These are phyloP conservation scores for Diabrotica undecimpunctata DNA, from an alignment of 1,140 invertebrate genomes.

Conservation along the genomic window DNA sequence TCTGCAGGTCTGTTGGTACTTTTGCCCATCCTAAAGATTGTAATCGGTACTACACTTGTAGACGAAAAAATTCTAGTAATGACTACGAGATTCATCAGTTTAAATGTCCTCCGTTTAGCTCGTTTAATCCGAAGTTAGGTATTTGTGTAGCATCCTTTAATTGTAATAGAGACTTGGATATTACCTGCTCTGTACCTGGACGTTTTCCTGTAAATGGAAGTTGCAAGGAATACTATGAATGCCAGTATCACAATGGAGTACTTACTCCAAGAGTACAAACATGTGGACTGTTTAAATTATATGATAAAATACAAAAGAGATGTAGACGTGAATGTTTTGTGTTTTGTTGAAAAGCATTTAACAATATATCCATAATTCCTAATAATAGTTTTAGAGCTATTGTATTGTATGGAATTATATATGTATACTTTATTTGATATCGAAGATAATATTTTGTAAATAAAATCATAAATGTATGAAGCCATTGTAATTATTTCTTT, in stretches of 20 bases:
- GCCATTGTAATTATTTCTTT: too few relatives aligned
- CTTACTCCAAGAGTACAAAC: constrained; percentile 26
- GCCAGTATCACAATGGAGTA: constrained; percentile 12
- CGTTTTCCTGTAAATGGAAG: constrained; percentile 33
- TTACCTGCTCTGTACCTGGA: constrained; percentile 31
- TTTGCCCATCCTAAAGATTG: constrained; percentile 36
- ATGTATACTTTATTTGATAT: too few relatives aligned
- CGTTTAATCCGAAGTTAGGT: constrained; percentile 18
- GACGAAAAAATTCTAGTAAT: constrained; percentile 21
- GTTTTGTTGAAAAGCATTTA: not conserved
- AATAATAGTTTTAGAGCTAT: too few relatives aligned
- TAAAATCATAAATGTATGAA: too few relatives aligned
- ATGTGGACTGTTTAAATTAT: constrained; percentile 29
- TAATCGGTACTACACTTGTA: constrained; percentile 37
- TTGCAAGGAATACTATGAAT: constrained; percentile 39
- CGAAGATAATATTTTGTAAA: too few relatives aligned
- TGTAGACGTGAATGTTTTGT: constrained; percentile 34
- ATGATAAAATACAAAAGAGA: constrained; percentile 30
- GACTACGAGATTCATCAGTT: constrained; percentile 29
- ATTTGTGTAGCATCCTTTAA: constrained; percentile 24
- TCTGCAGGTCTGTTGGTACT: constrained; percentile 27
- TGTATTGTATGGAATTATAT: too few relatives aligned
- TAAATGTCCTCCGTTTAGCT: constrained; percentile 23
- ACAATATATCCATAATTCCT: too few relatives aligned
- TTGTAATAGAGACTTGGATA: constrained; percentile 17